Conservation (phyloP, 1,140 invertebrate species). For the Brachionus rubens region DNA sequence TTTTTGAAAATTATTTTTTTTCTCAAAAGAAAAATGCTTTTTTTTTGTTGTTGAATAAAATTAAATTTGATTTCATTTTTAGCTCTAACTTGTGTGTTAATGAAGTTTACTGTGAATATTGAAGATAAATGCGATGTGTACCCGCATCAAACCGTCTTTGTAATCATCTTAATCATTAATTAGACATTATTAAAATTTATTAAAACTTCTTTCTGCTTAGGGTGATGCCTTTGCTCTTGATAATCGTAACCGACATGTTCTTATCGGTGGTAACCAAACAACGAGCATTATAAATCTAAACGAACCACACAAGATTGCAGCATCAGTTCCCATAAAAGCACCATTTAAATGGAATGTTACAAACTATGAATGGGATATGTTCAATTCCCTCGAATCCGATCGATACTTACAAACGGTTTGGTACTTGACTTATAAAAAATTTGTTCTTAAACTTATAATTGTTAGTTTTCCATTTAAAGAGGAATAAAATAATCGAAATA, state of each 20-base stretch:
- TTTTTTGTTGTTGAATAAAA: too few relatives aligned
- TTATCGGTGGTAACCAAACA: background rate
- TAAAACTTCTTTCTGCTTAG: background rate
- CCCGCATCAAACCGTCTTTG: background rate
- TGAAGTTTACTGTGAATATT: slow-evolving; percentile 31
- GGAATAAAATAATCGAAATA: slow-evolving; percentile 27
- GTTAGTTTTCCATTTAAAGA: background rate
- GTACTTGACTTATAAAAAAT: background rate
- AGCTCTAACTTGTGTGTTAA: too few relatives aligned
- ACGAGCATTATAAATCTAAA: background rate
- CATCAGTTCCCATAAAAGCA: background rate
- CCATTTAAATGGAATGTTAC: slow-evolving; percentile 31
- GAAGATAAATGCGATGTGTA: slow-evolving; percentile 21
- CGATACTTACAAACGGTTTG: slow-evolving; percentile 38
- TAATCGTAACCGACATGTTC: background rate
- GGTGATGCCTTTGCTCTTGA: slow-evolving; percentile 31
- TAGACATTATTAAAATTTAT: background rate
- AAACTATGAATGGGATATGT: slow-evolving; percentile 24
- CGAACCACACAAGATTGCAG: background rate
- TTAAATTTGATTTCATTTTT: too few relatives aligned
- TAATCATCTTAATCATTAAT: background rate
- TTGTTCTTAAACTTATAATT: background rate
- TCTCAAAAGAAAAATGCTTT: too few relatives aligned
- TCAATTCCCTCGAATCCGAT: background rate
- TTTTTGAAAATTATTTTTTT: too few relatives aligned